Evolutionary conservation across 2,888 invertebrate species (phyloP).

Genomic region (Drosophila neonasuta): DNA sequence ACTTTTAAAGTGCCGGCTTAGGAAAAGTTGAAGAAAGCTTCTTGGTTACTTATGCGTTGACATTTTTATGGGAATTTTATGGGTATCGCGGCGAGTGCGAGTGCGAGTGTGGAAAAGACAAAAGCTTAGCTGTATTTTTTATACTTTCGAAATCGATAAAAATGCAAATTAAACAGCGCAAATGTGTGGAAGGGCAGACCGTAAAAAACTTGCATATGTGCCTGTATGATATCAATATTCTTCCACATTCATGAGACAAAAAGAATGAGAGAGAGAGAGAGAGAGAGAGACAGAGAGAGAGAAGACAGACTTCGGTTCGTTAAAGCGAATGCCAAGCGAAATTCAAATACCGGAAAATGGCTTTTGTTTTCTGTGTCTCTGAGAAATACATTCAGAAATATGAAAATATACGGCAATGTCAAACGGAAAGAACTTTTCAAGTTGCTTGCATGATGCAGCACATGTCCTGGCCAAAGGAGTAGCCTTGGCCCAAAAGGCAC

Average conservation of each 20-base stretch:
- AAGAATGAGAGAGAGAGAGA: no score
- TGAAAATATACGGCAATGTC: conserved; percentile 50
- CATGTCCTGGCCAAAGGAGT: conserved; percentile 38
- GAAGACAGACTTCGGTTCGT: conserved; percentile 38
- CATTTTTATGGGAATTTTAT: conserved; percentile 73
- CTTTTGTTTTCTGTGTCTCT: conserved; percentile 60
- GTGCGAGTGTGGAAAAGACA: conserved; percentile 56
- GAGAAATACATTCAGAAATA: conserved; percentile 12
- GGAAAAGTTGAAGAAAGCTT: conserved; percentile 29
- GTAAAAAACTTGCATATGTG: conserved; percentile 41
- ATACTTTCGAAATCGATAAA: conserved; percentile 70
- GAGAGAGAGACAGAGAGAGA: neutral
- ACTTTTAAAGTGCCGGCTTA: conserved; percentile 60
- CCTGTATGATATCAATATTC: conserved; percentile 9
- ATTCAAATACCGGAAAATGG: conserved; percentile 67
- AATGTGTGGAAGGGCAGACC: conserved; percentile 42
- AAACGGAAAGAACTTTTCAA: conserved; percentile 66
- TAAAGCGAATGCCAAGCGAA: conserved; percentile 47
- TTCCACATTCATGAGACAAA: neutral
- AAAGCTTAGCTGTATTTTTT: conserved; percentile 70
- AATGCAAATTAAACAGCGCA: conserved; percentile 75
- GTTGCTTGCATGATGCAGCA: conserved; percentile 65
- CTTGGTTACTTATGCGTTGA: conserved; percentile 65
- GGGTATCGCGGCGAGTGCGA: conserved; percentile 49
- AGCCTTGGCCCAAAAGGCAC: conserved; percentile 5